These are phyloP conservation scores for Acanthopagrus latus DNA, from an alignment of 2,797 vertebrate genomes.

Conservation along the genomic window DNA sequence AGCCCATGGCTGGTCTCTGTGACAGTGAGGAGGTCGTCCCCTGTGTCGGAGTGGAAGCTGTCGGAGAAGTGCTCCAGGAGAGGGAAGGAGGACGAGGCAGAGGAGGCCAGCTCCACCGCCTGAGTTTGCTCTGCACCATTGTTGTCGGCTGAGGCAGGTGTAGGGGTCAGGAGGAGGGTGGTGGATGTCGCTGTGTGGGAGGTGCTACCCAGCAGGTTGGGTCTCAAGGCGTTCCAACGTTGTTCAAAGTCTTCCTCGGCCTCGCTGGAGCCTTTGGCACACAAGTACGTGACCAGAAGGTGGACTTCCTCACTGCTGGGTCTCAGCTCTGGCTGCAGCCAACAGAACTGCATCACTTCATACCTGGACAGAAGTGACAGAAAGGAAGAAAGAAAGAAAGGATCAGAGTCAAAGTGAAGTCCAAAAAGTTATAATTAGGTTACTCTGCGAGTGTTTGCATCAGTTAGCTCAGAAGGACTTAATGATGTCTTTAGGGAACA, in stretches of 20 bases:
- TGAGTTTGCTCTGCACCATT: constrained; percentile 56
- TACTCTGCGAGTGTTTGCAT: background rate
- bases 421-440: background rate
- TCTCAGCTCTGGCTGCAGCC: constrained; percentile 96
- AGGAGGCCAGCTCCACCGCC: constrained; percentile 84
- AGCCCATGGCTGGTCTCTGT: constrained; percentile 97
- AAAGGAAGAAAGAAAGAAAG: background rate
- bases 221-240: constrained; percentile 95
- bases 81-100: constrained; percentile 91
- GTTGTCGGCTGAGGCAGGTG: constrained; percentile 79
- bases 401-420: background rate
- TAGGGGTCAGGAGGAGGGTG: constrained; percentile 78
- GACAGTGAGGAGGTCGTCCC: constrained; percentile 95
- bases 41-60: constrained; percentile 90
- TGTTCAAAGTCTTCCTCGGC: constrained; percentile 94
- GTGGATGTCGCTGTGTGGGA: constrained; percentile 76
- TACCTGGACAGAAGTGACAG: constrained; percentile 86
- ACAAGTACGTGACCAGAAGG: constrained; percentile 94
- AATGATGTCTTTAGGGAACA: no score
- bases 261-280: constrained; percentile 92
- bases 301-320: constrained; percentile 95
- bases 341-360: constrained; percentile 99
- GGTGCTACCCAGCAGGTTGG: constrained; percentile 82
- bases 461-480: background rate
- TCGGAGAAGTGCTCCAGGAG: constrained; percentile 95